Percentiles rank a stretch among this genome's conserved stretches.
phyloP scores from a whole-genome alignment of 2,888 invertebrate genomes.

The Pasiphila rectangulata region DNA sequence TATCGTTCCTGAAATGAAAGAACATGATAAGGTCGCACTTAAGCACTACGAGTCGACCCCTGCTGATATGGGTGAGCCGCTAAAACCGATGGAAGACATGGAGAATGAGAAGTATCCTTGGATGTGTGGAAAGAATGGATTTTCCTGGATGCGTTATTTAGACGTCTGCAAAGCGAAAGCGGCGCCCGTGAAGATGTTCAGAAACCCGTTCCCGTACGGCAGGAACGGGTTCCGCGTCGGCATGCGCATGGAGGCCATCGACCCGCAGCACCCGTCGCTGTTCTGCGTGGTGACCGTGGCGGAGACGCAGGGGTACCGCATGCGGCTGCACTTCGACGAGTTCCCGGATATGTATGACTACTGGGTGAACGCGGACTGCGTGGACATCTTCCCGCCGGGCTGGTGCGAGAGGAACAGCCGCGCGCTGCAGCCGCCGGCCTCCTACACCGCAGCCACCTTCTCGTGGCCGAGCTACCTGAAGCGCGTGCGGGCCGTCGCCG shows the following conservation, averaged over 20 bases:
- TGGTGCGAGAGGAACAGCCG: slow-evolving; percentile 94
- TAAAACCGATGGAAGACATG: slow-evolving; percentile 41
- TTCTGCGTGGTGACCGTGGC: slow-evolving; percentile 94
- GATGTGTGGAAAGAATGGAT: slow-evolving; percentile 86
- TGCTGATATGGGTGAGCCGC: slow-evolving; percentile 33
- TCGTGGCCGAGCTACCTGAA: slow-evolving; percentile 92
- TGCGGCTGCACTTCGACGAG: slow-evolving; percentile 95
- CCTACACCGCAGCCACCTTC: slow-evolving; percentile 82
- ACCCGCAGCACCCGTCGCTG: slow-evolving; percentile 93
- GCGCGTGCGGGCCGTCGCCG: slow-evolving; percentile 86
- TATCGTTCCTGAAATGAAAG: slow-evolving; percentile 49
- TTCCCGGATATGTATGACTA: slow-evolving; percentile 94
- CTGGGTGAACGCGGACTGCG: slow-evolving; percentile 96
- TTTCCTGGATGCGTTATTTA: slow-evolving; percentile 89
- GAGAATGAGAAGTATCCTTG: slow-evolving; percentile 83
- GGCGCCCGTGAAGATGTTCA: slow-evolving; percentile 89
- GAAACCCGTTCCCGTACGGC: slow-evolving; percentile 87
- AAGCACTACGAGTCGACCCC: slow-evolving; percentile 54
- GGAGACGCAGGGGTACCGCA: slow-evolving; percentile 89
- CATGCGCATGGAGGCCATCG: slow-evolving; percentile 96
- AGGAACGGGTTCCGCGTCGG: slow-evolving; percentile 90
- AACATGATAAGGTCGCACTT: slow-evolving; percentile 38
- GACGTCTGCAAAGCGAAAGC: slow-evolving; percentile 86
- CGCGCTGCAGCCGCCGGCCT: slow-evolving; percentile 88
- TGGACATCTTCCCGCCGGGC: slow-evolving; percentile 95